phyloP scores from a whole-genome alignment of 1,140 invertebrate species.

The Ips typographus region DNA sequence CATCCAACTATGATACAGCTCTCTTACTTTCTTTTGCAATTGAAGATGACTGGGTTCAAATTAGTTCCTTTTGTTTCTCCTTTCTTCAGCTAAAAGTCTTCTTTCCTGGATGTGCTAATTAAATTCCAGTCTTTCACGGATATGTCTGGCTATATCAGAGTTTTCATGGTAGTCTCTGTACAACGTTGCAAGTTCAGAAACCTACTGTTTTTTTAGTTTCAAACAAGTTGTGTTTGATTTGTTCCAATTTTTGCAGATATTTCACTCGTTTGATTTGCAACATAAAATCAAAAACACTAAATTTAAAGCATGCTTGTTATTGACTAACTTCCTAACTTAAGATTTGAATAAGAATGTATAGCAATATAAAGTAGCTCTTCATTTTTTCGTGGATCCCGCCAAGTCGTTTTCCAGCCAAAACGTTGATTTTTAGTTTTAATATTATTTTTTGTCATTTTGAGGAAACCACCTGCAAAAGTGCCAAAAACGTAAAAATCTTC shows the following conservation, averaged over 20 bases:
- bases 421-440: conserved; percentile 49
- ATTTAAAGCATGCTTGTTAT: conserved; percentile 25
- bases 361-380: conserved; percentile 71
- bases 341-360: no score
- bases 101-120: conserved; percentile 83
- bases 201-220: conserved; percentile 85
- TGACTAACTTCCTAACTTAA: background rate
- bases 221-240: conserved; percentile 76
- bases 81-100: conserved; percentile 68
- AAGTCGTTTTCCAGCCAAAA: conserved; percentile 87
- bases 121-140: conserved; percentile 78
- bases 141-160: conserved; percentile 51
- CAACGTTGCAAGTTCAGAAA: conserved; percentile 89
- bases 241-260: conserved; percentile 75
- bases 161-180: conserved; percentile 63
- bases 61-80: conserved; percentile 71
- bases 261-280: conserved; percentile 71
- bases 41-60: conserved; percentile 70
- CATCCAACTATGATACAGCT: conserved; percentile 82
- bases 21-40: conserved; percentile 74
- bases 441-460: conserved; percentile 54
- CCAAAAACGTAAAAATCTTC: no score
- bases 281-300: conserved; percentile 49
- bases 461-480: no score
- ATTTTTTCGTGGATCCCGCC: conserved; percentile 92